Base-by-base conservation (phyloP, 2,888 invertebrate species). In the Lasioglossum zephyrum region DNA sequence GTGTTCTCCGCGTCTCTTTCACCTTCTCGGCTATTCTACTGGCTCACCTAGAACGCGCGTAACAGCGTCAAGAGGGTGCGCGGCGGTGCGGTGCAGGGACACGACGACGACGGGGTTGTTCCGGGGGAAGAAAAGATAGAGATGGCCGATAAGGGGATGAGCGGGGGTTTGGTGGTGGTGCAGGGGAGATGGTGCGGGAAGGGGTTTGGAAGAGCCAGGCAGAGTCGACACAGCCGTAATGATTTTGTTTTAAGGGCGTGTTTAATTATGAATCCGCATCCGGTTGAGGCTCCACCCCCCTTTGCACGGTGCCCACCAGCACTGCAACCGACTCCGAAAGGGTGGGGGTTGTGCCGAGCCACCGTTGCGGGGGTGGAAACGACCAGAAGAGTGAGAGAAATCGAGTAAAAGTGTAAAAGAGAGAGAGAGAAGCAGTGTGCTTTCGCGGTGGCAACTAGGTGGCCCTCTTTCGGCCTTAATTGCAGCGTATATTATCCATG, bases 161-260 rank as follows among this genome's bases (percentile, higher is more conserved):
- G 85, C 80, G 78, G 78, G 78, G 78, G 76, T 53, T 78, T 41
- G 79, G 31, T 5, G 26, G 22, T 36, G 31, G 69, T 9, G 66
- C 36, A 9, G 36, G 66, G 39, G 39, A n/a, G 77, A 77, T 73
- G 84, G 26, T 31, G 60, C 73, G 53, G 79, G 57, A 74, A 6
- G 18, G 22, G 9, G 22, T n/a, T 69, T 86, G 88, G 90, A 91
- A 90, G 87, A 53, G 53, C 90, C 91, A 87, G 87, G 88, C 91
- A 87, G 85, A 89, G 89, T 90, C 93, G 90, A 92, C 93, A 92
- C 92, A 92, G 91, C 93, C 93, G 95, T 94, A 94, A 95, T 95
- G 95, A 95, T 95, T 95, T 95, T 94, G 94, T 95, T 95, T 95
- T 94, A 95, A 95, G 95, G 95, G 95, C 95, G 95, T 95, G 95